These are phyloP conservation scores for Hydrocynus forskahlii DNA, from an alignment of 2,797 vertebrate species.

Conservation along the genomic window DNA sequence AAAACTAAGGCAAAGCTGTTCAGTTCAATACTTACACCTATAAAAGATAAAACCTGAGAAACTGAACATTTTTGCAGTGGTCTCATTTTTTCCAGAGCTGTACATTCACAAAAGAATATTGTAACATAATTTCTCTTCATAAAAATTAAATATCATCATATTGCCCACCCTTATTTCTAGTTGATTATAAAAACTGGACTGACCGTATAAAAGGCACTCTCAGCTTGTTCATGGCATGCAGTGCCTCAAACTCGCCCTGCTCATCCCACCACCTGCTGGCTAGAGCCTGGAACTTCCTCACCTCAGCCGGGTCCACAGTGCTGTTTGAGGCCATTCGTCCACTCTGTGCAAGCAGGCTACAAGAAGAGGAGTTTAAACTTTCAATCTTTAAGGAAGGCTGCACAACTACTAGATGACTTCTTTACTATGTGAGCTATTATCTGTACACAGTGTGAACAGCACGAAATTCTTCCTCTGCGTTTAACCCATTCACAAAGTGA, in stretches of 20 bases:
- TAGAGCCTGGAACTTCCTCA: conserved; percentile 86
- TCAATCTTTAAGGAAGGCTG: background rate
- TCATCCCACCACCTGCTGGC: conserved; percentile 95
- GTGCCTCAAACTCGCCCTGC: conserved; percentile 85
- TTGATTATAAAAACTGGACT: background rate
- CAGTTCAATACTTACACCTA: no score
- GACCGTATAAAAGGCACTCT: conserved; percentile 96
- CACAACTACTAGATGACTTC: no score
- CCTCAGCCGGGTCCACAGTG: conserved; percentile 87
- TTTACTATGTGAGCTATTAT: no score
- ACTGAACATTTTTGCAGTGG: no score
- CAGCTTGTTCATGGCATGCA: conserved; percentile 95
- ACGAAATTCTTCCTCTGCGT: no score
- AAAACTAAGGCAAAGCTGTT: no score
- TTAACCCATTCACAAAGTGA: no score
- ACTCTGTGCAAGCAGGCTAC: conserved; percentile 36
- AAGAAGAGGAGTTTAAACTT: background rate
- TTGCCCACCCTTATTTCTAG: background rate
- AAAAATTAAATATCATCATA: no score
- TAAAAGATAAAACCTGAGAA: no score
- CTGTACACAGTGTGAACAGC: no score
- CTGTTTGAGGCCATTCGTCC: conserved; percentile 65
- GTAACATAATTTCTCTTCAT: background rate
- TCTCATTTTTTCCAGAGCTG: no score
- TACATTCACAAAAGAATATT: no score